These are phyloP conservation scores for Dermolepida albohirtum DNA, from an alignment of 2,888 invertebrate species.

Conservation along the genomic window DNA sequence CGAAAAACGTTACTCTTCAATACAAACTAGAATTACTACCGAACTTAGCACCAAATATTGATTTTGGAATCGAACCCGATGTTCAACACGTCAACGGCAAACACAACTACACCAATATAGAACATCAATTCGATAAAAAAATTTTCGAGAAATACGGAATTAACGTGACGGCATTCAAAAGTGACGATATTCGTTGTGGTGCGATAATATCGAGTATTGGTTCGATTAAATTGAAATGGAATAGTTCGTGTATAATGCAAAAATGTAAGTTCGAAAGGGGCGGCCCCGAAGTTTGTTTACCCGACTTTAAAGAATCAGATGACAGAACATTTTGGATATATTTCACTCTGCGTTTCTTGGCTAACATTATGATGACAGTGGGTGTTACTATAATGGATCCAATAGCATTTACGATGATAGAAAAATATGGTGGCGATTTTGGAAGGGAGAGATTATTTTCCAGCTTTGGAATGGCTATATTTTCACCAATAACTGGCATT, in stretches of 20 bases:
- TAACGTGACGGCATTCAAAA: slow-evolving; percentile 79
- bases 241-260: slow-evolving; percentile 81
- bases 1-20: slow-evolving; percentile 20
- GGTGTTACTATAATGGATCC: slow-evolving; percentile 92
- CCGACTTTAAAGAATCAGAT: slow-evolving; percentile 82
- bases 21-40: slow-evolving; percentile 16
- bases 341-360: slow-evolving; percentile 82
- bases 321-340: slow-evolving; percentile 86
- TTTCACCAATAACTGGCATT: slow-evolving; percentile 83
- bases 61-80: slow-evolving; percentile 80
- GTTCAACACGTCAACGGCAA: slow-evolving; percentile 58
- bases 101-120: slow-evolving; percentile 19
- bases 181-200: slow-evolving; percentile 80
- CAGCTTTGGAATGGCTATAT: slow-evolving; percentile 85
- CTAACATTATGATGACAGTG: slow-evolving; percentile 84
- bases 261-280: slow-evolving; percentile 80
- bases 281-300: slow-evolving; percentile 82
- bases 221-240: slow-evolving; percentile 14
- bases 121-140: slow-evolving; percentile 55
- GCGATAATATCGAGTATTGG: slow-evolving; percentile 72
- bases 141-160: slow-evolving; percentile 75
- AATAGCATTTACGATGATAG: slow-evolving; percentile 86
- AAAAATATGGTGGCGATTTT: slow-evolving; percentile 85
- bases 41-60: slow-evolving; percentile 61
- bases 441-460: slow-evolving; percentile 84